A percentile compares a stretch with the other conserved stretches of the same genome.
phyloP scores from a whole-genome alignment of 2,888 invertebrate genomes.

The Drosophila aldrichi region DNA sequence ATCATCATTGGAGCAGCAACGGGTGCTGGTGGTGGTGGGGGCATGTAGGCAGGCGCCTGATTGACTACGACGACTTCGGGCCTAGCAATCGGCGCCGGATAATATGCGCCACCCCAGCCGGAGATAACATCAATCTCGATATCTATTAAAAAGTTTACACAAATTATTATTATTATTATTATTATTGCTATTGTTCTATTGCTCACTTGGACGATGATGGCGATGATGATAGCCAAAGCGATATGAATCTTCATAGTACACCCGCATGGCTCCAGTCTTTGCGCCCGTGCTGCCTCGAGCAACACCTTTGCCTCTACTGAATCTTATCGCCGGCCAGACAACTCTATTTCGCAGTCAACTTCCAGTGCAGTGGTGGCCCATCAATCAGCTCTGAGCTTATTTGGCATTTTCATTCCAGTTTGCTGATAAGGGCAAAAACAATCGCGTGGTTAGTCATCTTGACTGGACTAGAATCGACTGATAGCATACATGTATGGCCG shows the following conservation, averaged over 20 bases:
- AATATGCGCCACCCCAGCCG: slow-evolving; percentile 72
- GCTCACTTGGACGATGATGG: slow-evolving; percentile 74
- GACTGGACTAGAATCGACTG: slow-evolving; percentile 19
- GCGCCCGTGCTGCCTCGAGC: slow-evolving; percentile 42
- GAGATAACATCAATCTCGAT: slow-evolving; percentile 79
- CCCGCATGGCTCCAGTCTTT: slow-evolving; percentile 49
- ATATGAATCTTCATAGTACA: slow-evolving; percentile 73
- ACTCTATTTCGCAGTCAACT: background rate
- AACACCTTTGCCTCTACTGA: slow-evolving; percentile 60
- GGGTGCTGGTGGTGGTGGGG: slow-evolving; percentile 18
- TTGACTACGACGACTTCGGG: slow-evolving; percentile 69
- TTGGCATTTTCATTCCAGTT: slow-evolving; percentile 32
- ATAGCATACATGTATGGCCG: background rate
- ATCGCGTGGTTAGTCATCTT: slow-evolving; percentile 40
- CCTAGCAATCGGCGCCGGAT: slow-evolving; percentile 66
- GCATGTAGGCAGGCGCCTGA: slow-evolving; percentile 56
- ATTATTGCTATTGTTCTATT: no score
- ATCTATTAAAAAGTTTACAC: slow-evolving; percentile 25
- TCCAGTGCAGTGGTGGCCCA: slow-evolving; percentile 33
- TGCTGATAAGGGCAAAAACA: slow-evolving; percentile 39
- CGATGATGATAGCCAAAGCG: slow-evolving; percentile 72
- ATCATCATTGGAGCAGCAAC: slow-evolving; percentile 46
- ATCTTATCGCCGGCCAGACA: slow-evolving; percentile 13
- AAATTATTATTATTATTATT: slow-evolving; percentile 3
- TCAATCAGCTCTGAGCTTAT: slow-evolving; percentile 54